phyloP scores from a whole-genome alignment of 2,797 vertebrate genomes.

The Dryobates pubescens region DNA sequence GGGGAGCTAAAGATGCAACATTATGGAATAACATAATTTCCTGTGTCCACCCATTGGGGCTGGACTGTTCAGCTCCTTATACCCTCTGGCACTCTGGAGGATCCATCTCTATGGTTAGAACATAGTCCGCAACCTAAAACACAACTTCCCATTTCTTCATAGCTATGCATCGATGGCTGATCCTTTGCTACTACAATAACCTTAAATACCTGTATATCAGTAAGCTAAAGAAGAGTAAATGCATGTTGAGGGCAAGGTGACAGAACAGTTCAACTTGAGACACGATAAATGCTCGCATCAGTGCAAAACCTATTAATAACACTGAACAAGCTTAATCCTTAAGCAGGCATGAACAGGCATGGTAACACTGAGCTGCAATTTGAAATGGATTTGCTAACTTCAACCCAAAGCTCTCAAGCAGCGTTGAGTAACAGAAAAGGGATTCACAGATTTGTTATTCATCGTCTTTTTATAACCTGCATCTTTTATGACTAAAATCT shows the following conservation, averaged over 20 bases:
- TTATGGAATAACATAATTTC: too few relatives aligned
- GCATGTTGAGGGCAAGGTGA: neutral
- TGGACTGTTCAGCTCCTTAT: too few relatives aligned
- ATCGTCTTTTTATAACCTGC: neutral
- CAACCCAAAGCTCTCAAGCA: neutral
- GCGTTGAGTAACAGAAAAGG: neutral
- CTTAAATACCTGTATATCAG: neutral
- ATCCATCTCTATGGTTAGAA: too few relatives aligned
- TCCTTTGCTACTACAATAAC: neutral
- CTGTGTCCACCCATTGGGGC: too few relatives aligned
- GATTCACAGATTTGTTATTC: constrained; percentile 8
- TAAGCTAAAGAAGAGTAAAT: neutral
- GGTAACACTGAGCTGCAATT: neutral
- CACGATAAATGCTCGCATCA: neutral
- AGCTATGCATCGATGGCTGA: fast-evolving
- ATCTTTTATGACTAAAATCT: constrained; percentile 17
- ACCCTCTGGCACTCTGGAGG: too few relatives aligned
- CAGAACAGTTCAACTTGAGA: neutral
- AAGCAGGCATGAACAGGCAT: neutral
- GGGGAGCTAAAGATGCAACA: too few relatives aligned
- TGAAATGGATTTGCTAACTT: constrained; percentile 21
- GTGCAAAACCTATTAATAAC: constrained; percentile 5
- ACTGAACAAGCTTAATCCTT: neutral
- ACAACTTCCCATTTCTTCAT: neutral
- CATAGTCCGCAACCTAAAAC: too few relatives aligned